Percentiles rank a stretch among this genome's conserved stretches.
These are phyloP conservation scores for Callipepla squamata DNA, from an alignment of 2,113 vertebrate genomes.

Conservation along the genomic window DNA sequence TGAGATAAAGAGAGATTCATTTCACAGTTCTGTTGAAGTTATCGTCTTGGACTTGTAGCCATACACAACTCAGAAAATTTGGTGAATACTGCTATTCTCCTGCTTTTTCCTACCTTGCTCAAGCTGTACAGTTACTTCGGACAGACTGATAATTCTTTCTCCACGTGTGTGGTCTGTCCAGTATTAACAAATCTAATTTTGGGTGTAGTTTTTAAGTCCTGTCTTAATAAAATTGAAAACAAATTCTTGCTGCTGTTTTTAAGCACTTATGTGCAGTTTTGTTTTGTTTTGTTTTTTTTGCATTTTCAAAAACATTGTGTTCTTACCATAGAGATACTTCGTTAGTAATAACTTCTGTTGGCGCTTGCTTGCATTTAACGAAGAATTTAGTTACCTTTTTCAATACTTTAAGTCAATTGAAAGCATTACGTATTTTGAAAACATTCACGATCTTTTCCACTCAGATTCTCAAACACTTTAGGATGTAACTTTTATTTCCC, in stretches of 20 bases:
- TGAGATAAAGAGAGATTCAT: background rate
- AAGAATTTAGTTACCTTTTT: background rate
- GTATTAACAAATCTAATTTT: slow-evolving; percentile 22
- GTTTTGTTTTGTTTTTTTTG: background rate
- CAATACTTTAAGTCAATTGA: background rate
- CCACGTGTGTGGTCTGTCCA: slow-evolving; percentile 19
- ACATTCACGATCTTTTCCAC: background rate
- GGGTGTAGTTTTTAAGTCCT: background rate
- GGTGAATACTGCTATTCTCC: background rate
- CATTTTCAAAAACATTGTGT: background rate
- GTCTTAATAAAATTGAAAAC: background rate
- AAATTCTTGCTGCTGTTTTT: background rate
- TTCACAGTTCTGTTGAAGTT: background rate
- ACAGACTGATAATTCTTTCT: background rate
- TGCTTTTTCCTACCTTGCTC: background rate
- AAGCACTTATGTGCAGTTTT: background rate
- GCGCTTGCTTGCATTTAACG: background rate
- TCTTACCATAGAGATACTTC: background rate
- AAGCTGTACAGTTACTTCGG: background rate
- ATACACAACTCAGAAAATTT: background rate
- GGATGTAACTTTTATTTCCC: background rate
- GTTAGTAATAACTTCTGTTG: slow-evolving; percentile 1
- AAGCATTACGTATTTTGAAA: background rate
- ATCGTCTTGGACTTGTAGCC: background rate
- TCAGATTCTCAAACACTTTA: background rate